Evolutionary conservation across 64 coral and sea anemone species (phyloP), one percentile per base, ranked within the genome.

Genomic region (Exaiptasia diaphana): DNA sequence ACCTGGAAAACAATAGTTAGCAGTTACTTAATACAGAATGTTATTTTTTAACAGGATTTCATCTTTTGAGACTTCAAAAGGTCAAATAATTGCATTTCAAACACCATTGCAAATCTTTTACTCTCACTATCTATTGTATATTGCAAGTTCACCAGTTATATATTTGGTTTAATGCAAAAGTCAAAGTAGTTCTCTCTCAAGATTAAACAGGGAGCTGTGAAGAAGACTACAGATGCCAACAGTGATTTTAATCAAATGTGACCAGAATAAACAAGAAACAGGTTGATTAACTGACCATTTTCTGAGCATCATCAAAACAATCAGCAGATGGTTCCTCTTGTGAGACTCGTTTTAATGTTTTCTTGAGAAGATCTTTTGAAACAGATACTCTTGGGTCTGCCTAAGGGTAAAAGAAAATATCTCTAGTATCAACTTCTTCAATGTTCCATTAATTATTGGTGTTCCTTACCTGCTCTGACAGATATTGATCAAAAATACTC

Each of bases 281-380:
- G n/a, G n/a, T n/a, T n/a, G n/a, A n/a, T n/a, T n/a, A n/a, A 50
- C 69, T 1, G 37, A 99, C 95, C 95, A 88, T 69, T 46, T 30
- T 79, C 30, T 99, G 95, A 17, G 81, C 80, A 50, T 92, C 84
- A 83, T 99, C 95, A 99, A 99, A 99, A 60, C 90, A 88, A 12
- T 77, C 65, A 22, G 95, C 46, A 23, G 85, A 88, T 45, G 89
- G 95, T 60, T 87, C 79, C 45, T 99, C 86, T 28, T 88, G 73
- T 3, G 63, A 67, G n/a, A 89, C 79, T 26, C 57, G 74, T 49
- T 91, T 92, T 20, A 79, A 71, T 26, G 86, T 81, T 71, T 75
- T 91, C 59, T 93, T 99, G 58, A 92, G 37, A 12, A 89, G 28
- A 36, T 99, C 90, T 85, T 93, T 91, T n/a, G 90, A 37, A 2